These are phyloP conservation scores for Myzus persicae DNA, from an alignment of 1,140 invertebrate genomes.

Conservation along the genomic window DNA sequence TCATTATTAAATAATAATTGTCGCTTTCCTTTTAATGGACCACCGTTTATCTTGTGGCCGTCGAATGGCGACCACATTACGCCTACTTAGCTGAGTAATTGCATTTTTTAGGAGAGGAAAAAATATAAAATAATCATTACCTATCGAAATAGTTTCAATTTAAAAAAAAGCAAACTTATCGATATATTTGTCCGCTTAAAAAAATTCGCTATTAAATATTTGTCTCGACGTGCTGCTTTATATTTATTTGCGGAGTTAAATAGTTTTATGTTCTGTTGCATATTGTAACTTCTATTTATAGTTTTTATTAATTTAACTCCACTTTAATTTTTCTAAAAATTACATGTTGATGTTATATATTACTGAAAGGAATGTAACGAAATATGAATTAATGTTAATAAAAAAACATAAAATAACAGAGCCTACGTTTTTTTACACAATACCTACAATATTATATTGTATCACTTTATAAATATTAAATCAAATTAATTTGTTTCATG, in stretches of 20 bases:
- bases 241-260: background rate
- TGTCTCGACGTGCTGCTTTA: background rate
- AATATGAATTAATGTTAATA: background rate
- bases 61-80: slow-evolving; percentile 6
- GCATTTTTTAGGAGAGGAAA: slow-evolving; percentile 1
- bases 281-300: background rate
- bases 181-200: background rate
- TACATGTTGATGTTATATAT: background rate
- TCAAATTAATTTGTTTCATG: background rate
- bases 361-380: background rate
- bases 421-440: background rate
- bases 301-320: background rate
- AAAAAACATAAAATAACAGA: background rate
- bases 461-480: background rate
- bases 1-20: slow-evolving; percentile 43
- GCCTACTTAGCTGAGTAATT: slow-evolving; percentile 16
- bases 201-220: background rate
- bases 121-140: background rate
- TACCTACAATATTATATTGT: background rate
- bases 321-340: background rate
- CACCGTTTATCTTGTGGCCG: background rate
- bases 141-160: background rate
- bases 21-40: slow-evolving; percentile 30
- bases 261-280: background rate
- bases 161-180: background rate